Conservation (phyloP, 2,113 vertebrate species). For the Tinamus guttatus region DNA sequence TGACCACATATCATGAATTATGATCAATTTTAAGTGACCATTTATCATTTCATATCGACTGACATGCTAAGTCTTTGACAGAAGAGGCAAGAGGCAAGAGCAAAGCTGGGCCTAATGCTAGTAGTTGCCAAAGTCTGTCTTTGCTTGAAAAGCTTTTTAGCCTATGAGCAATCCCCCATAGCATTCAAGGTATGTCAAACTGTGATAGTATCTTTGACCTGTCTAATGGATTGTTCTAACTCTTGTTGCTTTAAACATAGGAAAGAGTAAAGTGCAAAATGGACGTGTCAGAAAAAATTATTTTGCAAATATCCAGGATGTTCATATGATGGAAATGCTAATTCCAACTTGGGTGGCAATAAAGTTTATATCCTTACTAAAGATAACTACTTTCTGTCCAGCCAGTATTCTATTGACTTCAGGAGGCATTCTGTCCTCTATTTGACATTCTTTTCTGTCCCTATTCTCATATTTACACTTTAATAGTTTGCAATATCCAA, state of each 20-base stretch:
- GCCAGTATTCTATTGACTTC: not conserved
- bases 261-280: not conserved
- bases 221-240: not conserved
- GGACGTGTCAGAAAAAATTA: not conserved
- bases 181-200: not conserved
- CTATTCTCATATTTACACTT: not conserved
- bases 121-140: not conserved
- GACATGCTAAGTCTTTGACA: not conserved
- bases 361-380: not conserved
- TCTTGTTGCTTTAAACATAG: not conserved
- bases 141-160: not conserved
- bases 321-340: not conserved
- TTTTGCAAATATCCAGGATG: not conserved
- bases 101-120: not conserved
- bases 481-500: not conserved
- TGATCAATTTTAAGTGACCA: conserved; percentile 24
- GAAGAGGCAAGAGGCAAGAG: too few species aligned
- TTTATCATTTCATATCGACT: conserved; percentile 9
- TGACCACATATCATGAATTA: conserved; percentile 24
- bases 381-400: not conserved
- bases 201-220: not conserved
- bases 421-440: not conserved
- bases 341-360: not conserved
- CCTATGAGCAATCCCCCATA: not conserved
- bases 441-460: not conserved